A percentile compares a stretch with the other conserved stretches of the same genome.
phyloP scores from a whole-genome alignment of 1,140 invertebrate species.

The Sitophilus oryzae region DNA sequence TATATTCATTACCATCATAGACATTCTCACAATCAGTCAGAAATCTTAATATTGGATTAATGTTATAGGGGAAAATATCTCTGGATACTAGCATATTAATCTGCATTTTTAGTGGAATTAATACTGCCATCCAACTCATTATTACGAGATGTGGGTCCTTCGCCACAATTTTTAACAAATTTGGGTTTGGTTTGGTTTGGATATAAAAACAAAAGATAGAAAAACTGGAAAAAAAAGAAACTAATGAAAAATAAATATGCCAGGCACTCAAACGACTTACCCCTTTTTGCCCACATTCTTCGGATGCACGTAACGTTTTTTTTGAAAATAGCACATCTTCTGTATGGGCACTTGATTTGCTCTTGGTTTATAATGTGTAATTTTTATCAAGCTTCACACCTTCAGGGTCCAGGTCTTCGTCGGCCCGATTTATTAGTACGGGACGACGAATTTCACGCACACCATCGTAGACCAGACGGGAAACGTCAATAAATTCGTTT shows the following conservation, averaged over 20 bases:
- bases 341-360: slow-evolving; percentile 84
- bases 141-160: slow-evolving; percentile 43
- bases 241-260: no score
- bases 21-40: slow-evolving; percentile 79
- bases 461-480: slow-evolving; percentile 94
- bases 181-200: slow-evolving; percentile 75
- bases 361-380: slow-evolving; percentile 74
- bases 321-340: no score
- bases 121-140: slow-evolving; percentile 70
- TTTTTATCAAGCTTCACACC: slow-evolving; percentile 80
- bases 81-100: slow-evolving; percentile 77
- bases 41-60: slow-evolving; percentile 76
- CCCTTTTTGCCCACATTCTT: no score
- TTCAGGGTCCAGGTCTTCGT: slow-evolving; percentile 81
- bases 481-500: slow-evolving; percentile 98
- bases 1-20: slow-evolving; percentile 74
- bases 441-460: slow-evolving; percentile 93
- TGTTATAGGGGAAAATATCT: slow-evolving; percentile 83
- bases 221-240: no score
- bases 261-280: no score
- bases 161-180: slow-evolving; percentile 69
- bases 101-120: slow-evolving; percentile 71
- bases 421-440: slow-evolving; percentile 91
- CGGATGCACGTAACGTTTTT: no score
- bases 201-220: no score